Evolutionary conservation across 2,797 vertebrate genomes (phyloP).

Genomic region (Crocidura indochinensis): DNA sequence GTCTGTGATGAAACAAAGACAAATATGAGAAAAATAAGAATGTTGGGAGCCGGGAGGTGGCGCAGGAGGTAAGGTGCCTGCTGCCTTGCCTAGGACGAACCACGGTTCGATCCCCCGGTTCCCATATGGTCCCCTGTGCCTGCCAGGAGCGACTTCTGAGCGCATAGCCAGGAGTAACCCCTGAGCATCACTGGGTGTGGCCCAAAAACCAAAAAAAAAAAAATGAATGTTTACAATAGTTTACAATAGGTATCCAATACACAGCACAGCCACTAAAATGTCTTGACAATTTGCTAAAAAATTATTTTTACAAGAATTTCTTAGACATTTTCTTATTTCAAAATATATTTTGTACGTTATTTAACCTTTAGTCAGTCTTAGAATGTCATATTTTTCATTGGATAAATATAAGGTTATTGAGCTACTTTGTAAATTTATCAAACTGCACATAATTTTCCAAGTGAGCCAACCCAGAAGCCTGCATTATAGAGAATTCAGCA

Average conservation of each 20-base stretch:
- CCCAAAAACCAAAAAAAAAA: too few relatives aligned
- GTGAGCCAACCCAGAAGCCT: slow-evolving; percentile 7
- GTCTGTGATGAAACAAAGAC: not conserved
- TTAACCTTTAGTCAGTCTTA: not conserved
- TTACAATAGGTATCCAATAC: not conserved
- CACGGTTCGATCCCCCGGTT: too few relatives aligned
- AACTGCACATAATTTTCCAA: not conserved
- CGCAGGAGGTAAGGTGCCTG: too few relatives aligned
- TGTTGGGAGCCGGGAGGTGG: too few relatives aligned
- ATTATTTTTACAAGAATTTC: not conserved
- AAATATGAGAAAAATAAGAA: too few relatives aligned
- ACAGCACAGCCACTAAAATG: not conserved
- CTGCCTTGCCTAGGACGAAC: too few relatives aligned
- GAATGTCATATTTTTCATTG: not conserved
- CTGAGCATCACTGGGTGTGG: too few relatives aligned
- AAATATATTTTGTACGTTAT: not conserved
- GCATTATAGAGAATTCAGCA: not conserved
- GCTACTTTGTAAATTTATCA: not conserved
- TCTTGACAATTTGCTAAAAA: not conserved
- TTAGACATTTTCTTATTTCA: not conserved
- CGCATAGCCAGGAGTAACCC: too few relatives aligned
- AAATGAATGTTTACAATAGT: not conserved
- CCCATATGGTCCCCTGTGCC: too few relatives aligned
- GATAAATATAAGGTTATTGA: slow-evolving; percentile 13
- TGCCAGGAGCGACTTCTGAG: too few relatives aligned